Conservation (phyloP, 2,113 vertebrate species). For the Cygnus buccinator region DNA sequence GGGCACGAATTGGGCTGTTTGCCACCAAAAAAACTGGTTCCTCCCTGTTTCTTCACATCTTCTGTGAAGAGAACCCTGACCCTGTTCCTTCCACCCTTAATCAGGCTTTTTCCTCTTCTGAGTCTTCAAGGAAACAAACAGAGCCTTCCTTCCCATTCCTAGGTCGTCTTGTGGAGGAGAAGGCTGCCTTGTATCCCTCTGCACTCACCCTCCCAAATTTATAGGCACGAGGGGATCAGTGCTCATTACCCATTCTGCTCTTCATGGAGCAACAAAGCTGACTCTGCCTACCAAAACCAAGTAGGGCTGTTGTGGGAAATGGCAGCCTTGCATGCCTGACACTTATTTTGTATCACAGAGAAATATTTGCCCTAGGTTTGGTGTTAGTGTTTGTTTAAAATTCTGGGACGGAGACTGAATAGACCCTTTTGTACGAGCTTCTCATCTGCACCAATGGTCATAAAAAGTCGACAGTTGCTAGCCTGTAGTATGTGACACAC, state of each 20-base stretch:
- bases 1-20: not conserved
- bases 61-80: not conserved
- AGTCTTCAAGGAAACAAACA: not conserved
- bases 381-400: constrained; percentile 38
- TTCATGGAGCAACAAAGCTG: constrained; percentile 6
- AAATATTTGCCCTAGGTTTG: constrained; percentile 58
- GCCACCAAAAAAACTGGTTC: not conserved
- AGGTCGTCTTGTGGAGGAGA: not conserved
- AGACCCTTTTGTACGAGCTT: constrained; percentile 59
- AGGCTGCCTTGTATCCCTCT: not conserved
- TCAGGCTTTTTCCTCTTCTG: not conserved
- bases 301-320: constrained; percentile 40
- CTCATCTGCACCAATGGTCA: constrained; percentile 47
- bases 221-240: not conserved
- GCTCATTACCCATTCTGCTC: not conserved
- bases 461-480: constrained; percentile 69
- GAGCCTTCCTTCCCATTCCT: not conserved
- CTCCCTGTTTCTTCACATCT: not conserved
- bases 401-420: constrained; percentile 56
- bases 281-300: not conserved
- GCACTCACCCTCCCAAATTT: not conserved
- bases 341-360: not conserved
- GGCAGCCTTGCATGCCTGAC: not conserved
- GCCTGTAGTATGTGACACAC: constrained; percentile 57
- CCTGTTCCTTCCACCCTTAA: not conserved